Conservation (phyloP, 2,113 vertebrate species). For the Phalacrocorax aristotelis region DNA sequence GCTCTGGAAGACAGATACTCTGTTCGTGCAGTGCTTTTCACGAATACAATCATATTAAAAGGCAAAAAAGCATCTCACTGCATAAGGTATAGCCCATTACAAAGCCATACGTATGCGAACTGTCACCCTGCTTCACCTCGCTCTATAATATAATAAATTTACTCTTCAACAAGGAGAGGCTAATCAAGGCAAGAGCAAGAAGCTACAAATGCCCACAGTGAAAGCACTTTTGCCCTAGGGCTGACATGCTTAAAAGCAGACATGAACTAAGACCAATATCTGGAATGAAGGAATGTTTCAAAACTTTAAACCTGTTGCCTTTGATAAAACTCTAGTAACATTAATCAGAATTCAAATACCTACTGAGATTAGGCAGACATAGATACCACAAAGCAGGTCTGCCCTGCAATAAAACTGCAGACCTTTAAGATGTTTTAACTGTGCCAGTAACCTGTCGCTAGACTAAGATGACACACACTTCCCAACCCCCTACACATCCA, state of each 20-base stretch:
- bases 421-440: background rate
- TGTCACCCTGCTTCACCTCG: background rate
- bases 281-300: background rate
- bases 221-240: background rate
- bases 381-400: background rate
- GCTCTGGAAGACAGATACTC: background rate
- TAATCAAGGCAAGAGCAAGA: background rate
- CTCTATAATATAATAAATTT: background rate
- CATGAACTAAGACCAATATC: background rate
- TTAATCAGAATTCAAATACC: background rate
- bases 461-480: background rate
- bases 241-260: background rate
- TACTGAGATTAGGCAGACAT: background rate
- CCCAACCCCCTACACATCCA: background rate
- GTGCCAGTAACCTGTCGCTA: accelerated
- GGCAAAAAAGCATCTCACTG: background rate
- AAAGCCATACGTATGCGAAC: accelerated
- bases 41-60: background rate
- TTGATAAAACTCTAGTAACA: background rate
- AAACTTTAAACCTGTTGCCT: background rate
- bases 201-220: background rate
- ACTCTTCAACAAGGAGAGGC: background rate
- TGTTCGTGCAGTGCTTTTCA: background rate
- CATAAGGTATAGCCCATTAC: background rate
- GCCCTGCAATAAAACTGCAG: background rate